Base-by-base conservation (phyloP, 2,113 vertebrate genomes). In the Xiphias gladius region DNA sequence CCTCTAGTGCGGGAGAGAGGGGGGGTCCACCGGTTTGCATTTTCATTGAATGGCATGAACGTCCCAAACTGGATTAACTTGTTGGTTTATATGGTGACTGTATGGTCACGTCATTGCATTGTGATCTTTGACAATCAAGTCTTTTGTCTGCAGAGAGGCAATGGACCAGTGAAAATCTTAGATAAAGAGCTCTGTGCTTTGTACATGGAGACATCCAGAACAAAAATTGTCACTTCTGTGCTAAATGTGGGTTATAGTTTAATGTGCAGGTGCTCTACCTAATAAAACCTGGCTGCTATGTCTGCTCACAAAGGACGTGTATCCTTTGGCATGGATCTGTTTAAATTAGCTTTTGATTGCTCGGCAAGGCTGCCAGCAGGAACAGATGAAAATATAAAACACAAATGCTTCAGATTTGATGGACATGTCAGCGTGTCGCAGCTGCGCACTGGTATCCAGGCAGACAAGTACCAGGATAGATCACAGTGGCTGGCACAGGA, bases 31-130 rank as follows among this genome's bases (percentile, higher is more conserved):
- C n/a, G n/a, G 57, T 20, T 62, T 55, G 52, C 46, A 83, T 75
- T 72, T 86, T 88, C 65, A 76, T 62, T 85, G 64, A 86, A 88
- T 86, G 65, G 73, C 54, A 87, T 83, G 37, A 90, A 90, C 32
- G 48, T 63, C 80, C 79, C 57, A 85, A 94, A 93, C 93, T 90
- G 90, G 91, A 93, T 91, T 76, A 93, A 92, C 92, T 76, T 86
- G 90, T 89, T 65, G 57, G 81, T 86, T 86, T 71, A 78, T 87
- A 77, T 35, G 65, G 66, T 64, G 74, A 76, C 55, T 83, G 71
- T 59, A 48, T 28, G 57, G 88, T 72, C 35, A 71, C 41, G 74
- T 79, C 87, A 77, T 52, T 79, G 72, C 81, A 76, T 85, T 92
- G 85, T 90, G 72, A 88, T 76, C 82, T 80, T 43, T 71, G 39